Evolutionary conservation across 2,888 invertebrate species (phyloP), one percentile per base, ranked within the genome.

Genomic region (Watsonalla cultraria): DNA sequence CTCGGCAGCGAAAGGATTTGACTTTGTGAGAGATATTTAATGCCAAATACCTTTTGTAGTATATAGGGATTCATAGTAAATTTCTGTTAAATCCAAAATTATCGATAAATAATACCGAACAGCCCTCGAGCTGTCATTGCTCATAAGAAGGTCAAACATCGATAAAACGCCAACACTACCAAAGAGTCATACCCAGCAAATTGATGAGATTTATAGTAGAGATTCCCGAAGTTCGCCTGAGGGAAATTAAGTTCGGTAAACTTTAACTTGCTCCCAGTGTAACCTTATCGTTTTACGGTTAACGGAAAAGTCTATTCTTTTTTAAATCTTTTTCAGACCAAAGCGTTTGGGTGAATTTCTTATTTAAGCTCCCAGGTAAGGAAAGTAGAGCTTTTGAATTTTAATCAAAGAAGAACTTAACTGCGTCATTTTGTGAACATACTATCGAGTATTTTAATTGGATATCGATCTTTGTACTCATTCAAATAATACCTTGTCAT

Each of bases 151-250:
- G 42, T 42, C 42, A 42, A 42, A 42, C 42, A 42, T 42, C 42
- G 42, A 42, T 42, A 42, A 42, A 42, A 42, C 42, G 42, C 58
- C 46, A 13, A 13, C 51, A 42, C 42, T 11, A 42, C 58, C 42
- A 42, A 42, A 42, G 68, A 76, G 73, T 75, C 78, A 80, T 80
- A 75, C 78, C 79, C 74, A 75, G 77, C 82, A 84, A 84, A 84
- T 85, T 86, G 85, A 85, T 82, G 81, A 84, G 85, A 87, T 87
- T 86, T 82, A 78, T 82, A 78, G 73, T 65, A 69, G 75, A 84
- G 85, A 86, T 85, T 81, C 77, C 65, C 65, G 65, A 85, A 85
- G 82, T 86, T 87, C 80, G 77, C 79, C 74, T 68, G 82, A 82
- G 79, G 82, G 82, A 86, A 86, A 87, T 87, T 84, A 84, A 80